Percentiles rank a stretch among this genome's conserved stretches.
These are phyloP conservation scores for Amphilophus citrinellus DNA, from an alignment of 2,113 vertebrate genomes.

Conservation along the genomic window DNA sequence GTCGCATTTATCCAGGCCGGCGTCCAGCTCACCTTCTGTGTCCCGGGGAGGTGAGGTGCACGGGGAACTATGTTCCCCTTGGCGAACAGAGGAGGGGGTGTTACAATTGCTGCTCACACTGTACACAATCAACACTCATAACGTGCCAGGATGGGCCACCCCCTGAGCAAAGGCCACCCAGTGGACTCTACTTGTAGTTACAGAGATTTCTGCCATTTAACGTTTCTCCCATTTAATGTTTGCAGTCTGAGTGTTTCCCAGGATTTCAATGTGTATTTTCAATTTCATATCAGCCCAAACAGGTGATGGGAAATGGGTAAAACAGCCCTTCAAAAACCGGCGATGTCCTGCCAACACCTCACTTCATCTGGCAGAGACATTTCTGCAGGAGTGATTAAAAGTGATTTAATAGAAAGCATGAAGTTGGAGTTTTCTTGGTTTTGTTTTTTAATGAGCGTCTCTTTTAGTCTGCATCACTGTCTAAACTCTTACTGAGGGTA, in stretches of 20 bases:
- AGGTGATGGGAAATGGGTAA: conserved; percentile 68
- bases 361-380: conserved; percentile 71
- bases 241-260: conserved; percentile 44
- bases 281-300: conserved; percentile 64
- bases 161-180: conserved; percentile 72
- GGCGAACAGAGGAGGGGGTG: conserved; percentile 35
- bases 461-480: not conserved
- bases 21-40: conserved; percentile 74
- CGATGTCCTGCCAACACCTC: conserved; percentile 66
- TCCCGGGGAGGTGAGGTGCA: conserved; percentile 59
- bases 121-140: conserved; percentile 61
- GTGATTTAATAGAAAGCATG: conserved; percentile 18
- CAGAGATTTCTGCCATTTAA: conserved; percentile 39
- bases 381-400: conserved; percentile 57
- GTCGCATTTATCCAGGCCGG: conserved; percentile 68
- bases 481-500: not conserved
- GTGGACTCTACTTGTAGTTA: conserved; percentile 15
- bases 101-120: conserved; percentile 69
- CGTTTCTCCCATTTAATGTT: conserved; percentile 57
- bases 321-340: conserved; percentile 68
- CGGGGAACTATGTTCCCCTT: conserved; percentile 52
- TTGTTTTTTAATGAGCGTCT: not conserved
- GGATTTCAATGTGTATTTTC: conserved; percentile 66
- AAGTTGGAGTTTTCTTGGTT: not conserved
- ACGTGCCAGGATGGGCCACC: conserved; percentile 59